Base-by-base conservation (phyloP, 2,113 vertebrate genomes). In the Symphodus melops region DNA sequence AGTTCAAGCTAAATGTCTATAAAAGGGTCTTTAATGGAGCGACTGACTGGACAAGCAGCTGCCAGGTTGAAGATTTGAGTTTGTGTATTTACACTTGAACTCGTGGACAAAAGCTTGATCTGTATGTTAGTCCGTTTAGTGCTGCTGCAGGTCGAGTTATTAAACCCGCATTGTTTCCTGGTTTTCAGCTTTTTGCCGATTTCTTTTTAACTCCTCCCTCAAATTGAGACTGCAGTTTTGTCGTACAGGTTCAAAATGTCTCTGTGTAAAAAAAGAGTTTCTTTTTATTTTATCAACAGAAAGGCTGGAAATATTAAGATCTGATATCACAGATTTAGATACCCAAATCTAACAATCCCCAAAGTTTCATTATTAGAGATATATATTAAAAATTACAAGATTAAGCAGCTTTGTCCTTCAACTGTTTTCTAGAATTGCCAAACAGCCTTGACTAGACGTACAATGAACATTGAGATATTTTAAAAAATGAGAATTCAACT, bases 1-100 rank as follows among this genome's bases (percentile, higher is more conserved):
- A 70, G 69, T 57, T 48, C 59, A 59, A 23, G 6, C 23, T 12
- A 68, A 77, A 71, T 74, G 58, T 5, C 61, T 51, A 67, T 37
- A 41, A 57, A 77, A 42, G 56, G 51, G 59, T 58, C 20, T 59
- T 49, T 51, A 52, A 41, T 58, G 61, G 10, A 71, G 57, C 17
- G 16, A 19, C 21, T 13, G 23, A 82, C 52, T 23, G 46, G 14
- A 39, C 0, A 25, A 66, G 14, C 67, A 60, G 70, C 4, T 41
- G 14, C 20, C 19, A 61, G 79, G 57, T 66, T 48, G 46, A 48
- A 48, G 14, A 19, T 19, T 48, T 17, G 19, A 48, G 46, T 46
- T 17, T 44, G 23, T 56, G 48, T 1, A 4, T n/a, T 25, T 5
- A 33, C 28, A 33, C 7, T 67, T 7, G 11, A 3, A 9, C 5